Percentiles rank a stretch among this genome's conserved stretches.
Conservation (phyloP, 2,888 invertebrate genomes). For the Cryptus armator region DNA sequence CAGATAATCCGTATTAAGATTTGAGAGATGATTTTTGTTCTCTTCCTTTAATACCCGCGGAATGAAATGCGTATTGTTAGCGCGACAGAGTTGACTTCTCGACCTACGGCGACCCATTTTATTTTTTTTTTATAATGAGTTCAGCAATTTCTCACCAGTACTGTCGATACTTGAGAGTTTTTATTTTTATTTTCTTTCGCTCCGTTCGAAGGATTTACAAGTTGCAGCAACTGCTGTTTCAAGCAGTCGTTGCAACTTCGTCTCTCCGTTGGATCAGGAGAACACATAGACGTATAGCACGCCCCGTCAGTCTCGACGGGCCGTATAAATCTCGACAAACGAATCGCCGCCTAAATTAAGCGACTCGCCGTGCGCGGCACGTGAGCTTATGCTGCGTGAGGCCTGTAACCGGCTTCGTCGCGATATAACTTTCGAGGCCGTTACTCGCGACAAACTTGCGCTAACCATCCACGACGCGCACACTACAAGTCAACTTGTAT, state of each 20-base stretch:
- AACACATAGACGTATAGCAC: constrained; percentile 15
- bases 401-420: constrained; percentile 56
- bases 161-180: constrained; percentile 74
- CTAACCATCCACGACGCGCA: constrained; percentile 48
- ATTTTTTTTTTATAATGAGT: constrained; percentile 73
- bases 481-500: constrained; percentile 33
- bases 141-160: constrained; percentile 75
- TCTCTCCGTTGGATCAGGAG: background rate
- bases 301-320: constrained; percentile 55
- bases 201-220: background rate
- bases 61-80: background rate
- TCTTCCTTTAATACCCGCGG: background rate
- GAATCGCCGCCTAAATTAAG: constrained; percentile 71
- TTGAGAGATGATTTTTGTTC: background rate
- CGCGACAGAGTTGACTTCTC: background rate
- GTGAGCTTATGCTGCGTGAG: constrained; percentile 63
- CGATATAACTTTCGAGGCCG: constrained; percentile 57
- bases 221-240: constrained; percentile 33
- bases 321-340: constrained; percentile 68
- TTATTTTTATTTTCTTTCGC: constrained; percentile 65
- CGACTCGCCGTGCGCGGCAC: constrained; percentile 66
- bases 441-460: constrained; percentile 64
- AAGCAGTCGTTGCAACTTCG: constrained; percentile 42
- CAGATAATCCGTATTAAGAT: no score
- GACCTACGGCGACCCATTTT: background rate